These are phyloP conservation scores for Hypomecis atomaria DNA, from an alignment of 2,888 invertebrate species.

Conservation along the genomic window DNA sequence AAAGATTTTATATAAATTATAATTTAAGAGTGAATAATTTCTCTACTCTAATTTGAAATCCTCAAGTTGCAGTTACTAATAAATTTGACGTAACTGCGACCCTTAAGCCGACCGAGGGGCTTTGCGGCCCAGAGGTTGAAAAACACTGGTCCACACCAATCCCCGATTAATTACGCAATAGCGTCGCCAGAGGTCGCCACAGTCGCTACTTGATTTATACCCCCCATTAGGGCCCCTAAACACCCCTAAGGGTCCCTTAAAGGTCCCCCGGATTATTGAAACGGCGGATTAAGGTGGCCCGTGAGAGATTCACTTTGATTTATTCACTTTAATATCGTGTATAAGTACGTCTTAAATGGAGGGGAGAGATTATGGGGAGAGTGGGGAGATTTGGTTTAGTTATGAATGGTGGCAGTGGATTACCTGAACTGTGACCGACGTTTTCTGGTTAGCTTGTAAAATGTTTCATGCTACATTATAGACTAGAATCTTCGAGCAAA, in stretches of 20 bases:
- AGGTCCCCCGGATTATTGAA: conserved; percentile 44
- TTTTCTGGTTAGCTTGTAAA: too few relatives aligned
- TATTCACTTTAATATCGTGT: conserved; percentile 45
- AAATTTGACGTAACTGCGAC: too few relatives aligned
- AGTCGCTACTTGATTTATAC: conserved; percentile 36
- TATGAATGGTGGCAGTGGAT: conserved; percentile 7
- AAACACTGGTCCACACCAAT: neutral
- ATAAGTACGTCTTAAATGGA: conserved; percentile 38
- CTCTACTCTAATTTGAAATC: too few relatives aligned
- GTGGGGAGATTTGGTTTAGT: conserved; percentile 4
- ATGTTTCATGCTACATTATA: too few relatives aligned
- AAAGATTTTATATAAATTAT: too few relatives aligned
- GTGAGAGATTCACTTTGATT: conserved; percentile 41
- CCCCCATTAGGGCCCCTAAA: conserved; percentile 31
- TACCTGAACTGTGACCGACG: neutral
- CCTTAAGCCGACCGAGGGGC: too few relatives aligned
- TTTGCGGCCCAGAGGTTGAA: too few relatives aligned
- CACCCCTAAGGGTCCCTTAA: conserved; percentile 28
- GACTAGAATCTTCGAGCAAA: too few relatives aligned
- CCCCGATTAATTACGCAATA: conserved; percentile 28
- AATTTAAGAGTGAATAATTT: too few relatives aligned
- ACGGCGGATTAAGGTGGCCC: conserved; percentile 44
- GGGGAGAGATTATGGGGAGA: conserved; percentile 20
- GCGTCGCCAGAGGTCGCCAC: conserved; percentile 23
- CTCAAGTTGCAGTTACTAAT: too few relatives aligned